Base-by-base conservation (phyloP, 2,797 vertebrate species). In the Ptychadena robeensis region DNA sequence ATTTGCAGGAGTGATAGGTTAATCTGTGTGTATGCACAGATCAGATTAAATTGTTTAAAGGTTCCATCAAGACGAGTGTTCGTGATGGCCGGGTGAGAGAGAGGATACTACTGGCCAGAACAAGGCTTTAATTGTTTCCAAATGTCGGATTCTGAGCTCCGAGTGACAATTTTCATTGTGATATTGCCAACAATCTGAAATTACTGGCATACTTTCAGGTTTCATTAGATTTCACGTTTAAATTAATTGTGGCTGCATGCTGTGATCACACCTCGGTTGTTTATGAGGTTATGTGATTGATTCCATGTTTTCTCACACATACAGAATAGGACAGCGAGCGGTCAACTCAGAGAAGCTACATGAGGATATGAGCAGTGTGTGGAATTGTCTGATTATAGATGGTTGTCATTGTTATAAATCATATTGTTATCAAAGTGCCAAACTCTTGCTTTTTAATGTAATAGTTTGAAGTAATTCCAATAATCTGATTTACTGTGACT, bases 1-100 rank as follows among this genome's bases (percentile, higher is more conserved):
- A 76, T 80, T 85, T 85, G 72, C 83, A 71, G 78, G 70, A 70
- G 83, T 81, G 83, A 85, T 74, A 71, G 78, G 83, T 80, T 85
- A 85, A 85, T 85, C 78, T 76, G 37, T 31, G 70, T 32, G 78
- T 85, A 78, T 73, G 35, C 73, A 81, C 28, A 76, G 78, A 85
- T 85, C 83, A 85, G 83, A 81, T 85, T 81, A 85, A 85, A 85
- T 71, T 37, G 83, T 71, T 76, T 70, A 75, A 76, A 53, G 66
- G 72, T 65, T 80, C 34, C 66, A 71, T 85, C 83, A 85, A n/a
- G 66, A 75, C 7, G 77, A 70, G 78, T 66, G 83, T 85, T 80
- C 37, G 15, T 76, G 83, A 80, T 65, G 65, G 83, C 65, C 8
- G 66, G 18, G 66, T 64, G 35, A 53, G 28, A 53, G 71, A 66